Evolutionary conservation across 2,888 invertebrate species (phyloP).

Genomic region (Drosophila villosipedis): DNA sequence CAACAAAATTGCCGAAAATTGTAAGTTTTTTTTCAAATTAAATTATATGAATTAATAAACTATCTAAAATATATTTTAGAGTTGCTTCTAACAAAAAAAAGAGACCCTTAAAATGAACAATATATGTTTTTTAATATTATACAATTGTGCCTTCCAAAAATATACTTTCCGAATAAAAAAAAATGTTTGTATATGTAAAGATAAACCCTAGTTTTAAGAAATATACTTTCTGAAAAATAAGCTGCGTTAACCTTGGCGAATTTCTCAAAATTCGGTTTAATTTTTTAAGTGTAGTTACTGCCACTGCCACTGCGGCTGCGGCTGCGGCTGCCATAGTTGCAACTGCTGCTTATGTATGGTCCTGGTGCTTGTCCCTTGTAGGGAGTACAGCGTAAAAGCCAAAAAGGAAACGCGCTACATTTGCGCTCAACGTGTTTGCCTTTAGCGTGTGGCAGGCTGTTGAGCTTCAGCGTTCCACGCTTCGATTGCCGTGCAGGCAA

Average conservation of each 20-base stretch:
- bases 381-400: conserved; percentile 58
- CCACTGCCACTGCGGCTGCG: neutral
- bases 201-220: neutral
- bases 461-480: conserved; percentile 71
- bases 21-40: neutral
- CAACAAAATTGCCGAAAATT: no score
- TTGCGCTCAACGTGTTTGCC: conserved; percentile 76
- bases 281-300: neutral
- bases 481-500: conserved; percentile 71
- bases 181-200: neutral
- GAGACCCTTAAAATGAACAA: no score
- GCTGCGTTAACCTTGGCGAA: neutral
- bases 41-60: neutral
- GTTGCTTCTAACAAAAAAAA: no score
- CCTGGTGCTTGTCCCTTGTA: conserved; percentile 35
- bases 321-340: neutral
- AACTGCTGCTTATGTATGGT: conserved; percentile 13
- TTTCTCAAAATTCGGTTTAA: neutral
- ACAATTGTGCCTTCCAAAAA: no score
- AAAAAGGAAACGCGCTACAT: conserved; percentile 79
- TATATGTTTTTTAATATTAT: no score
- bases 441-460: conserved; percentile 56
- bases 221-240: neutral
- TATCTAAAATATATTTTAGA: no score
- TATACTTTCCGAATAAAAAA: neutral